Evolutionary conservation across 2,888 invertebrate genomes (phyloP).

Genomic region (Scaptomyza reducta): DNA sequence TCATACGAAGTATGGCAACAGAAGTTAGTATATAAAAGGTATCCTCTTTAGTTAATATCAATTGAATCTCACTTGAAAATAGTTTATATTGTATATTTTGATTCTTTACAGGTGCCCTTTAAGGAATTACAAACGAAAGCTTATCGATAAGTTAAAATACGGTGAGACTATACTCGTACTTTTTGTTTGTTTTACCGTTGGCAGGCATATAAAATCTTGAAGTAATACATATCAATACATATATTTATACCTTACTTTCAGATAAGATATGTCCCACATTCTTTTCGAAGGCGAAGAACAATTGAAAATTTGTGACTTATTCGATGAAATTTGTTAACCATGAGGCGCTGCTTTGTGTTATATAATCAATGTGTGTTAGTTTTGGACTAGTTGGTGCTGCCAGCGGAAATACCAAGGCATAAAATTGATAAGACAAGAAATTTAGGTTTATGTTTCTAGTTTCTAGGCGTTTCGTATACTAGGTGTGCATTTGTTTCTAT

Average conservation of each 20-base stretch:
- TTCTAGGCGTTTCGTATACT: conserved; percentile 4
- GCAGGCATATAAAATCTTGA: conserved; percentile 21
- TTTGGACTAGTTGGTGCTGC: conserved; percentile 14
- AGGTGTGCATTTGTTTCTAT: conserved; percentile 15
- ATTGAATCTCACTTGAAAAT: not conserved
- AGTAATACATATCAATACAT: conserved; percentile 43
- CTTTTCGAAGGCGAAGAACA: conserved; percentile 37
- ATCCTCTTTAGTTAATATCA: not conserved
- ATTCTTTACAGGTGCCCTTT: not conserved
- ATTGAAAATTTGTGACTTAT: conserved; percentile 23
- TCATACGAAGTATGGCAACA: not conserved
- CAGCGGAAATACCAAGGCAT: conserved; percentile 60
- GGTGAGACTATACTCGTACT: conserved; percentile 8
- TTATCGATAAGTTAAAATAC: conserved; percentile 20
- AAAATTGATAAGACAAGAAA: conserved; percentile 65
- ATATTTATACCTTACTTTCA: conserved; percentile 35
- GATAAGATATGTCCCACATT: conserved; percentile 67
- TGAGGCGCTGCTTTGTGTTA: conserved; percentile 29
- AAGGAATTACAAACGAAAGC: not conserved
- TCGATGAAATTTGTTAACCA: conserved; percentile 33
- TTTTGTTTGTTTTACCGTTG: conserved; percentile 11
- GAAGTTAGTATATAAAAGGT: not conserved
- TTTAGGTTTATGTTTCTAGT: conserved; percentile 50
- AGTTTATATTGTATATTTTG: not conserved
- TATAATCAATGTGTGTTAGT: conserved; percentile 29